Conservation (phyloP, 2,797 vertebrate genomes). For the Craterocephalus amniculus region DNA sequence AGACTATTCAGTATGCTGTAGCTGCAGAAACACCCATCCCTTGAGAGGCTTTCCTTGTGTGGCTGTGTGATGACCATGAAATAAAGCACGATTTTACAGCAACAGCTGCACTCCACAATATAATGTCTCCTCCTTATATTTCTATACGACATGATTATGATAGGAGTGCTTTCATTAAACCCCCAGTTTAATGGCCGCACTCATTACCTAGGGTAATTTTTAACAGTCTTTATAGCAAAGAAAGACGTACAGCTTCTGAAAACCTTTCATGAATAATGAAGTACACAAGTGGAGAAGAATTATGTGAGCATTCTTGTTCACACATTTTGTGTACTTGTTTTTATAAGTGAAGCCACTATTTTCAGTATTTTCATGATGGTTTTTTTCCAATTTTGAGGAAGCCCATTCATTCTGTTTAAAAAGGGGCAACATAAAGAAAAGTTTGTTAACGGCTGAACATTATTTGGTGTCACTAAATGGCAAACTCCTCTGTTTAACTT, state of each 20-base stretch:
- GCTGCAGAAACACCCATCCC: constrained; percentile 6
- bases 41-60: constrained; percentile 5
- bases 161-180: constrained; percentile 4
- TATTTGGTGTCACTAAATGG: not conserved
- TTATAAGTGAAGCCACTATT: not conserved
- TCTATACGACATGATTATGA: constrained; percentile 19
- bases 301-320: not conserved
- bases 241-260: constrained; percentile 5
- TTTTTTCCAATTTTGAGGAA: no score
- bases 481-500: not conserved
- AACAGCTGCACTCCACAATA: constrained; percentile 23
- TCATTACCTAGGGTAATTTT: constrained; percentile 22
- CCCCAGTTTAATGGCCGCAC: not conserved
- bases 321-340: not conserved
- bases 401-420: no score
- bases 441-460: no score
- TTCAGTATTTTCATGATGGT: no score
- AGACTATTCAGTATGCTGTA: constrained; percentile 1
- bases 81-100: constrained; percentile 13
- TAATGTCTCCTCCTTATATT: constrained; percentile 16
- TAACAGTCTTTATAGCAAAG: constrained; percentile 10
- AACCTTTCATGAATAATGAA: not conserved
- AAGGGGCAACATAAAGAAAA: no score
- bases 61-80: constrained; percentile 14
- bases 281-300: not conserved